Conservation (phyloP, 2,113 vertebrate genomes). For the Tenrec ecaudatus region DNA sequence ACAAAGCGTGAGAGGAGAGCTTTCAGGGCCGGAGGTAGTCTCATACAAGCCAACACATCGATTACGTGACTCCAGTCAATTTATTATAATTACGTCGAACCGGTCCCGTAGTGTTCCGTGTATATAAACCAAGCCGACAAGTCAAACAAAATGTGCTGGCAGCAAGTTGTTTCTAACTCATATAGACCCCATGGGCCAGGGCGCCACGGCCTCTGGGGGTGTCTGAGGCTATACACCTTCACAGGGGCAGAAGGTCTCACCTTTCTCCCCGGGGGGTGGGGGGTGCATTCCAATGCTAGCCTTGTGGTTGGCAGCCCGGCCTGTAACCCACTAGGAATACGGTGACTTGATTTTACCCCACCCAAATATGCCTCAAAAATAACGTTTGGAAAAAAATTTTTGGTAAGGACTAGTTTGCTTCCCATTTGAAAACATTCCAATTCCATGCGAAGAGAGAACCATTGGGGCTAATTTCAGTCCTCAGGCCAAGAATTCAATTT, state of each 20-base stretch:
- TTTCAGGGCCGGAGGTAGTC: not conserved
- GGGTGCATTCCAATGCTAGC: too few species aligned
- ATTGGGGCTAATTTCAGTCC: slow-evolving; percentile 19
- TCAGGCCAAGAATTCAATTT: too few species aligned
- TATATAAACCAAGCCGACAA: not conserved
- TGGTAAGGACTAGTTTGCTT: slow-evolving; percentile 5
- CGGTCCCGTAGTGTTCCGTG: not conserved
- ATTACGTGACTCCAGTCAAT: slow-evolving; percentile 33
- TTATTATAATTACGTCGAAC: not conserved
- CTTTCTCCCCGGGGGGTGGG: too few species aligned
- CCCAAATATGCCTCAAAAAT: slow-evolving; percentile 18
- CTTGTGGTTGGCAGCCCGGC: too few species aligned
- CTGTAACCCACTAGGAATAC: too few species aligned
- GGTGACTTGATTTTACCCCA: not conserved
- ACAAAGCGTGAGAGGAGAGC: not conserved
- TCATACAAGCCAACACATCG: not conserved
- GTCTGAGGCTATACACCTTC: too few species aligned
- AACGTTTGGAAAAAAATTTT: too few species aligned
- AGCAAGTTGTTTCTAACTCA: too few species aligned
- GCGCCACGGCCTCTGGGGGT: too few species aligned
- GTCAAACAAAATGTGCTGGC: too few species aligned
- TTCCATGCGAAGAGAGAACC: not conserved
- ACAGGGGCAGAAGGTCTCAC: too few species aligned
- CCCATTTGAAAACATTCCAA: not conserved
- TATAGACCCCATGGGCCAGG: too few species aligned